Evolutionary conservation across 2,113 vertebrate species (phyloP).

Genomic region (Gambusia holbrooki): DNA sequence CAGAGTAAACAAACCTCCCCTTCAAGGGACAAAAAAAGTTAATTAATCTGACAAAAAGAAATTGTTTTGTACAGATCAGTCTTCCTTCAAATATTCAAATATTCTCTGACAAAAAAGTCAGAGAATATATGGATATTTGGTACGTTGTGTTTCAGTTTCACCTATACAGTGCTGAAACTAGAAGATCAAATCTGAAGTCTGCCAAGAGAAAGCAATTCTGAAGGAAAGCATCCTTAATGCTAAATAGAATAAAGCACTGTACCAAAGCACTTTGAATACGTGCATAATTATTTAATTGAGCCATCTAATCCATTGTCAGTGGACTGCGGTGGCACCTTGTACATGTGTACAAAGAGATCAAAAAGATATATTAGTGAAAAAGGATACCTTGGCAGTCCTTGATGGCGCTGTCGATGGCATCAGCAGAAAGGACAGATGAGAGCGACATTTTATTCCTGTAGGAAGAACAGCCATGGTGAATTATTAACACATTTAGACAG

Average conservation of each 20-base stretch:
- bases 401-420: slow-evolving; percentile 91
- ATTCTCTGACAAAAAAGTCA: not conserved
- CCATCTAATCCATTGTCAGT: not conserved
- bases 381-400: slow-evolving; percentile 96
- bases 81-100: not conserved
- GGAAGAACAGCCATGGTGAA: slow-evolving; percentile 61
- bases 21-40: too few relatives aligned
- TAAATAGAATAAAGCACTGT: not conserved
- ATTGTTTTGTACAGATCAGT: too few relatives aligned
- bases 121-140: not conserved
- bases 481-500: slow-evolving; percentile 63
- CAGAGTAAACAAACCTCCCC: not conserved
- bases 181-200: not conserved
- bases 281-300: not conserved
- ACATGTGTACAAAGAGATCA: not conserved
- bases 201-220: not conserved
- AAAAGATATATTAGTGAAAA: slow-evolving; percentile 56
- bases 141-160: not conserved
- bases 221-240: not conserved
- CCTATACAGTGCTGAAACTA: not conserved
- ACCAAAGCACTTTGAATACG: not conserved
- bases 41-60: too few relatives aligned
- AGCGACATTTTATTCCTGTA: slow-evolving; percentile 91
- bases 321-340: slow-evolving; percentile 6
- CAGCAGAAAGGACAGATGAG: slow-evolving; percentile 88